Evolutionary conservation across 2,113 vertebrate species (phyloP).

Genomic region (Lepidothrix coronata): DNA sequence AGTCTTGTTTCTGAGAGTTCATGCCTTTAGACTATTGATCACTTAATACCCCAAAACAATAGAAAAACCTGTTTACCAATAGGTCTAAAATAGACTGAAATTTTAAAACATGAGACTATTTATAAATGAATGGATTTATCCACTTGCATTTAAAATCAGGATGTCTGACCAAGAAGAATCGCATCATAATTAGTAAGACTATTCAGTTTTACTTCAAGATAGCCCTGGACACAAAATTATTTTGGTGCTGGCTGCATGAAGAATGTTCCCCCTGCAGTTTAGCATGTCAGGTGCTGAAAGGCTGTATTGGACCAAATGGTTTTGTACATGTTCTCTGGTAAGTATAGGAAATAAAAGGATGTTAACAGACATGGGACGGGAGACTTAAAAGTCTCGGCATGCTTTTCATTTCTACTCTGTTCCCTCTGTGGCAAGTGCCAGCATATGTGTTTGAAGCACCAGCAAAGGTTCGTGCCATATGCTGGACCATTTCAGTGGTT

Average conservation of each 20-base stretch:
- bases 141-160: neutral
- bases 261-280: neutral
- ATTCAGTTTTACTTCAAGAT: neutral
- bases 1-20: neutral
- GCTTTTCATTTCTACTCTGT: neutral
- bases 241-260: neutral
- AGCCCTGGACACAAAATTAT: neutral
- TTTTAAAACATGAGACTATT: neutral
- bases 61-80: neutral
- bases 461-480: conserved; percentile 32
- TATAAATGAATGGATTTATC: neutral
- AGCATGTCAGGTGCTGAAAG: neutral
- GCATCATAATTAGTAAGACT: neutral
- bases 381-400: neutral
- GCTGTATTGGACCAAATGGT: neutral
- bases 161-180: neutral
- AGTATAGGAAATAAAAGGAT: neutral
- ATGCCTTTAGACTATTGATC: neutral
- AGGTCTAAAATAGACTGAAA: neutral
- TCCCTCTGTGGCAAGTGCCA: conserved; percentile 4
- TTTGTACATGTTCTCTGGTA: neutral
- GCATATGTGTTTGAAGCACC: neutral
- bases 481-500: neutral
- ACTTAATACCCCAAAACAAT: neutral
- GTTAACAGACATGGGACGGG: neutral